Evolutionary conservation across 2,888 invertebrate genomes (phyloP).

Genomic region (Phorcus lineatus): DNA sequence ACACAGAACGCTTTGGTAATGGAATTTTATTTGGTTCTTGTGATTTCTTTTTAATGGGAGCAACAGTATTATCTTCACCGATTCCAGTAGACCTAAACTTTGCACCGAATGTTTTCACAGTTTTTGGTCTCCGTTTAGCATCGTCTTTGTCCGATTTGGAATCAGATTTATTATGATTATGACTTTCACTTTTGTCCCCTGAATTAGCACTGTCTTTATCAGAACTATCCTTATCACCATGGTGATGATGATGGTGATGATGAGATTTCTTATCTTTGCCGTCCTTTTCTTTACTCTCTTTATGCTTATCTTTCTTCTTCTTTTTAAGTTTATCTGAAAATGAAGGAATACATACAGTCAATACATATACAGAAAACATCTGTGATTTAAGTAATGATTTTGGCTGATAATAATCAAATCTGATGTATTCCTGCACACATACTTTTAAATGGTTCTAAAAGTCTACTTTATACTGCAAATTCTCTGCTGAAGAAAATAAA

Average conservation of each 20-base stretch:
- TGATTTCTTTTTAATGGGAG: conserved; percentile 30
- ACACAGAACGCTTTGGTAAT: conserved; percentile 6
- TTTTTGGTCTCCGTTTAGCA: conserved; percentile 82
- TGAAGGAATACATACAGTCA: background rate
- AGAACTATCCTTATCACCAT: conserved; percentile 35
- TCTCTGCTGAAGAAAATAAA: too few relatives aligned
- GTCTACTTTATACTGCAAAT: too few relatives aligned
- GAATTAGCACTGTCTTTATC: conserved; percentile 59
- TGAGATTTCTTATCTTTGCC: conserved; percentile 71
- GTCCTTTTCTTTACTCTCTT: conserved; percentile 74
- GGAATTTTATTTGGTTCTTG: conserved; percentile 13
- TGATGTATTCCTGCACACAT: too few relatives aligned
- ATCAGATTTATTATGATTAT: conserved; percentile 29
- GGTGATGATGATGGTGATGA: conserved; percentile 60
- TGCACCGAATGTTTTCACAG: conserved; percentile 92
- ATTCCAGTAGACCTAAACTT: conserved; percentile 90
- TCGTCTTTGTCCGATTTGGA: conserved; percentile 38
- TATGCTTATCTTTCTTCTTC: conserved; percentile 53
- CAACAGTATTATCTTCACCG: conserved; percentile 40
- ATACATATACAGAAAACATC: too few relatives aligned
- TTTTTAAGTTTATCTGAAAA: conserved; percentile 51
- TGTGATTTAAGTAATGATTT: too few relatives aligned
- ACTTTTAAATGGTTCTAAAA: too few relatives aligned
- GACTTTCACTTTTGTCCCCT: conserved; percentile 26
- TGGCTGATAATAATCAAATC: too few relatives aligned